These are phyloP conservation scores for Ormyrus nitidulus DNA, from an alignment of 2,888 invertebrate genomes.

Conservation along the genomic window DNA sequence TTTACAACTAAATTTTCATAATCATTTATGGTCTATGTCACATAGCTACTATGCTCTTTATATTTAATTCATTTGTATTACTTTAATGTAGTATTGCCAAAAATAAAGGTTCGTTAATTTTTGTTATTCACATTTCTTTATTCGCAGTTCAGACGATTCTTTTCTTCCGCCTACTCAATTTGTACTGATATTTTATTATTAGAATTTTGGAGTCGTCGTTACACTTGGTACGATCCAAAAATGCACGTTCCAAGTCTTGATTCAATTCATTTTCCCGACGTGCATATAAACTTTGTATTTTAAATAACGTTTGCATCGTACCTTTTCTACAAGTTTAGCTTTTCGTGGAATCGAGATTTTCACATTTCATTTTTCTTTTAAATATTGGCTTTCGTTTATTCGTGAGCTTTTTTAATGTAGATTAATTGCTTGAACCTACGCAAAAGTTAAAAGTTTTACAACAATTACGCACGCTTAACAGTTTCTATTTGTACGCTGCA, in stretches of 20 bases:
- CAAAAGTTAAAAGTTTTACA: conserved; percentile 44
- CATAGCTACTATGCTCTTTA: conserved; percentile 59
- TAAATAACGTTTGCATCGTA: conserved; percentile 21
- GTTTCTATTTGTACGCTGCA: conserved; percentile 61
- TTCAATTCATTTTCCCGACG: conserved; percentile 24
- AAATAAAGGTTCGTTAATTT: conserved; percentile 65
- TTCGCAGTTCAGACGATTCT: conserved; percentile 60
- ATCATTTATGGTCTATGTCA: conserved; percentile 60
- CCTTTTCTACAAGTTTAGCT: background rate
- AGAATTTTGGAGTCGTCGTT: conserved; percentile 68
- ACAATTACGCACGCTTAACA: conserved; percentile 54
- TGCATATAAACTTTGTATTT: conserved; percentile 42
- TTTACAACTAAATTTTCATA: conserved; percentile 66
- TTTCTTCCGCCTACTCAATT: conserved; percentile 66
- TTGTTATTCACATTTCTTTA: conserved; percentile 57
- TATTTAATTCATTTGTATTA: conserved; percentile 54
- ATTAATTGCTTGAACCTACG: conserved; percentile 24
- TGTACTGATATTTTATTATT: conserved; percentile 72
- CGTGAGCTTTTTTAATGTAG: conserved; percentile 6
- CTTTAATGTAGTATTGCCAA: conserved; percentile 69
- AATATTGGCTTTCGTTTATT: conserved; percentile 30
- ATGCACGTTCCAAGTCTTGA: conserved; percentile 32
- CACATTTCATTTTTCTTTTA: conserved; percentile 9
- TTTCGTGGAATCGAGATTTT: conserved; percentile 22
- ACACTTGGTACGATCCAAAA: conserved; percentile 42